Evolutionary conservation across 2,797 vertebrate genomes (phyloP).

Genomic region (Sebastes taczanowskii): DNA sequence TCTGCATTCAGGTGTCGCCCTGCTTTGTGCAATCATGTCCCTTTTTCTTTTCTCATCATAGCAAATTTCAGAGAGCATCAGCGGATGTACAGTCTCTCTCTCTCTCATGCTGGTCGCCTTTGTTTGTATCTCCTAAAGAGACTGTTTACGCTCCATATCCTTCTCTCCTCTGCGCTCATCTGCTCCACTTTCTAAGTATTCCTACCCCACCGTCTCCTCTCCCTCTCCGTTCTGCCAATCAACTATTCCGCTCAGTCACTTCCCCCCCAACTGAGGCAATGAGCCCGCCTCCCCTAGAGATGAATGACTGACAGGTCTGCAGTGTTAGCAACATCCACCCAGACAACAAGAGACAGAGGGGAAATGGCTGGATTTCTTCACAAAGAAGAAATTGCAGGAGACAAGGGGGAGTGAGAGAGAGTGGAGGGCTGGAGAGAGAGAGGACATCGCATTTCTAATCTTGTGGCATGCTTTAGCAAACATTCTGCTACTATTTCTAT

Average conservation of each 20-base stretch:
- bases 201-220: slow-evolving; percentile 53
- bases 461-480: slow-evolving; percentile 12
- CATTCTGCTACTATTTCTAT: slow-evolving; percentile 22
- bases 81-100: background rate
- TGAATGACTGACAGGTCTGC: slow-evolving; percentile 77
- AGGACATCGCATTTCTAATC: slow-evolving; percentile 28
- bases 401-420: slow-evolving; percentile 20
- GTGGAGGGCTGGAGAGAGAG: background rate
- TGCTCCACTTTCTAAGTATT: slow-evolving; percentile 66
- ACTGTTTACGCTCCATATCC: slow-evolving; percentile 61
- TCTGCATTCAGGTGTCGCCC: slow-evolving; percentile 37
- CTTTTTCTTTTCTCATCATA: slow-evolving; percentile 29
- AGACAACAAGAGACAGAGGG: slow-evolving; percentile 46
- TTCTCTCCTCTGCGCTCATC: slow-evolving; percentile 52
- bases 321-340: slow-evolving; percentile 67
- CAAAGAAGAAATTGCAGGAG: slow-evolving; percentile 33
- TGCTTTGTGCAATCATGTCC: slow-evolving; percentile 18
- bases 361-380: slow-evolving; percentile 47
- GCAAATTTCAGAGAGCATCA: slow-evolving; percentile 12
- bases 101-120: slow-evolving; percentile 27
- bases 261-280: slow-evolving; percentile 56
- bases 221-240: slow-evolving; percentile 68
- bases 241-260: slow-evolving; percentile 68
- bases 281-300: slow-evolving; percentile 68
- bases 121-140: slow-evolving; percentile 67